These are phyloP conservation scores for Ornithorhynchus anatinus DNA, from an alignment of 2,113 vertebrate genomes.

Conservation along the genomic window DNA sequence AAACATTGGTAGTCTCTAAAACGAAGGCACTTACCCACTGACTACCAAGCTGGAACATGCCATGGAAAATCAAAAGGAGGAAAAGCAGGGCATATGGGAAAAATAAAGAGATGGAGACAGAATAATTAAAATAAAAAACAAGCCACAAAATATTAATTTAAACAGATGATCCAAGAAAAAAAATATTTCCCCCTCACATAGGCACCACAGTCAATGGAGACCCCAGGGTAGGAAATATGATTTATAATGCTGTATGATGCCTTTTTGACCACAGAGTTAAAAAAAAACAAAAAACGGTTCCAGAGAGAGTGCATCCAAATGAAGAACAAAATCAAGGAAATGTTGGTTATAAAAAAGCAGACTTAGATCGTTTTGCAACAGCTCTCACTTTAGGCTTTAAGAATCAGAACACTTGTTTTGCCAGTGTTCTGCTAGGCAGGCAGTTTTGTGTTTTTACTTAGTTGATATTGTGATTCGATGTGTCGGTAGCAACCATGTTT, in stretches of 20 bases:
- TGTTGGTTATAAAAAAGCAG: background rate
- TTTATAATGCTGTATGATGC: background rate
- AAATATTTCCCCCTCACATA: background rate
- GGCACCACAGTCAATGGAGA: slow-evolving; percentile 18
- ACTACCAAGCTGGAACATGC: slow-evolving; percentile 80
- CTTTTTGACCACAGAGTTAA: slow-evolving; percentile 4
- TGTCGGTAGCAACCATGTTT: slow-evolving; percentile 30
- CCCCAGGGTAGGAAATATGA: background rate
- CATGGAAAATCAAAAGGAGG: slow-evolving; percentile 70
- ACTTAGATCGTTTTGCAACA: background rate
- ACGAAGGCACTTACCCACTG: slow-evolving; percentile 91
- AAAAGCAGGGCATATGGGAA: slow-evolving; percentile 58
- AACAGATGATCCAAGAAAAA: slow-evolving; percentile 35
- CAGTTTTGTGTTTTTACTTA: background rate
- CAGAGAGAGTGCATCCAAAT: too few relatives aligned
- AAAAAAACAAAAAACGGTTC: slow-evolving; percentile 6
- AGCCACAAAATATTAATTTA: slow-evolving; percentile 31
- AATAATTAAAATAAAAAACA: slow-evolving; percentile 53
- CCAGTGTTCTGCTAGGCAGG: slow-evolving; percentile 1
- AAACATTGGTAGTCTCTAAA: slow-evolving; percentile 1
- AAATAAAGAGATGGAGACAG: slow-evolving; percentile 68
- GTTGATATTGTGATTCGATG: slow-evolving; percentile 31
- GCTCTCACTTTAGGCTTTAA: background rate
- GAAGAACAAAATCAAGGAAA: background rate
- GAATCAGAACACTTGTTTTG: slow-evolving; percentile 2